A percentile compares a stretch with the other conserved stretches of the same genome.
Conservation (phyloP, 2,888 invertebrate genomes). For the Lepidocyrtoides sp. region DNA sequence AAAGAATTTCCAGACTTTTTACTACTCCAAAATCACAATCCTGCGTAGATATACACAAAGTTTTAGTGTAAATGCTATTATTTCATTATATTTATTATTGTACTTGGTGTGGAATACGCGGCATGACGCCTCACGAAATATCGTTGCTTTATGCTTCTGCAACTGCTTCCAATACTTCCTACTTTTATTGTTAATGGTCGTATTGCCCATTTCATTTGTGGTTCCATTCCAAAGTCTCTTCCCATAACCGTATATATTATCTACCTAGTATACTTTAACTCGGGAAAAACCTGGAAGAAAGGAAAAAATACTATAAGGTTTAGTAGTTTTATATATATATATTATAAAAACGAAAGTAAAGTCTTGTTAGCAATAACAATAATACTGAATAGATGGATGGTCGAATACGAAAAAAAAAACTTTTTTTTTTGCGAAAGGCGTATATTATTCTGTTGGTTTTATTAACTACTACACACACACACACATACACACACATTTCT, state of each 20-base stretch:
- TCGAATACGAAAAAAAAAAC: background rate
- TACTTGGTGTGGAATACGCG: background rate
- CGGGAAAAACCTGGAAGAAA: background rate
- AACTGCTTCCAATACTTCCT: slow-evolving; percentile 43
- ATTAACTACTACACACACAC: no score
- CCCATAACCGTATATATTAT: no score
- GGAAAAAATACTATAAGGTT: background rate
- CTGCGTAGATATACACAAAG: background rate
- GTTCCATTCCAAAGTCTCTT: background rate
- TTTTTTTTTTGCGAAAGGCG: slow-evolving; percentile 29
- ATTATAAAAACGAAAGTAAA: slow-evolving; percentile 52
- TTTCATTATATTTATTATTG: no score
- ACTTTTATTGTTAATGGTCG: slow-evolving; percentile 36
- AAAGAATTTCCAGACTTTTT: no score
- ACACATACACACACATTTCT: no score
- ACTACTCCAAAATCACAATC: no score
- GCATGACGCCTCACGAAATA: slow-evolving; percentile 34
- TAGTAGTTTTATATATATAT: slow-evolving; percentile 5
- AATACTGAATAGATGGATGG: slow-evolving; percentile 46
- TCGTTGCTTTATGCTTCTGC: slow-evolving; percentile 25
- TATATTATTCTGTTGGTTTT: slow-evolving; percentile 42
- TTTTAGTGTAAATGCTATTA: background rate
- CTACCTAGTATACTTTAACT: background rate
- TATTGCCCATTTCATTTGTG: slow-evolving; percentile 14
- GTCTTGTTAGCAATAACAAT: slow-evolving; percentile 58